Base-by-base conservation (phyloP, 2,888 invertebrate species). In the Drosophila longiperda region DNA sequence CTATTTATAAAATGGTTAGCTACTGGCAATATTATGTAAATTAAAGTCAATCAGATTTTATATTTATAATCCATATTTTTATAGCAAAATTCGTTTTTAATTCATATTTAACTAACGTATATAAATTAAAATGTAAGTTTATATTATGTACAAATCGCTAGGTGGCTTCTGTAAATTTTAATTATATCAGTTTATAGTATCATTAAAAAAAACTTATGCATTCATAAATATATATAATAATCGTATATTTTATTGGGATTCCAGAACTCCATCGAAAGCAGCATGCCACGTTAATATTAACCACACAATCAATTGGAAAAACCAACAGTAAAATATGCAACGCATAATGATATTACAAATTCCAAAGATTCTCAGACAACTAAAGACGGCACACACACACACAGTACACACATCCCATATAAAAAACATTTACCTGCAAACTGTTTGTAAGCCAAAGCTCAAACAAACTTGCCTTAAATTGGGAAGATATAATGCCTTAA, bases 341-440 rank as follows among this genome's bases (percentile, higher is more conserved):
- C 57, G 36, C 50, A 49, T 72, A 78, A 55, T 82, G 64, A 62
- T 76, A 82, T 85, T 85, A 71, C 71, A 85, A 86, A 82, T 82
- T 69, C 76, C 70, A 62, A 50, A 73, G 59, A 63, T 61, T 57
- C 66, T 23, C 73, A 58, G 73, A 60, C 85, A 75, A 76, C 73
- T 73, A 61, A 38, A 52, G 53, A 26, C 4, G 26, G 50, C 48
- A 60, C 11, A 58, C 36, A 34, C 57, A 33, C 32, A 17, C 26
- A 12, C 20, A 9, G 1, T 33, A 45, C 17, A 20, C 17, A 48
- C 8, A n/a, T 0, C 36, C 9, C 26, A 15, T 17, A 11, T 15
- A 12, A 2, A 12, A 23, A 45, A 58, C 42, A 33, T 49, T 40
- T 23, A 59, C 52, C 59, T 12, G 42, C 32, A 40, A 55, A 36